Base-by-base conservation (phyloP, 1,140 invertebrate species). In the Leucophenga varia region DNA sequence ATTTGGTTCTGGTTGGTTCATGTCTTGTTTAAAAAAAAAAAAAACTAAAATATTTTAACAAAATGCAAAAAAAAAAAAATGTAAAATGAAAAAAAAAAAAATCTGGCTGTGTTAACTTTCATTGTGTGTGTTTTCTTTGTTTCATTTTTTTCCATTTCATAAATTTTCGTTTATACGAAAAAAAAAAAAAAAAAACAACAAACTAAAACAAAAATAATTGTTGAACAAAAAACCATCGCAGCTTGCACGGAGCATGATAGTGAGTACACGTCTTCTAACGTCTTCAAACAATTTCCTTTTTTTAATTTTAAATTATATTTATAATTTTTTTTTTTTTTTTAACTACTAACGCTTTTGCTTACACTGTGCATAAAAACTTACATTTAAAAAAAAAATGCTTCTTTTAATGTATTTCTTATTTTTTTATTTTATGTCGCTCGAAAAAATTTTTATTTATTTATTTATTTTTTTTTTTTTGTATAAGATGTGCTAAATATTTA, bases 201-300 rank as follows among this genome's bases (percentile, higher is more conserved):
- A 25, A 25, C 5, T 10, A 25, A 25, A 25, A 25, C 10, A 25
- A 6, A 25, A 6, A 25, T 25, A 25, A 6, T 25, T 6, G 5
- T 6, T 25, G 22, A 25, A 25, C 22, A 25, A 60, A 55, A 67
- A 67, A 52, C n/a, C n/a, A n/a, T 73, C 57, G 78, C 83, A 87
- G 86, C 85, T 87, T 86, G 84, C 85, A 85, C 83, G 85, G 83
- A 86, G 84, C 84, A 86, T 87, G 86, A 86, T 86, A 81, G 85
- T 87, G 83, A 88, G 85, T 87, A 86, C 80, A 72, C 70, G 60
- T 73, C 69, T 67, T 64, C 59, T 63, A 59, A 63, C n/a, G n/a
- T n/a, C 59, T 67, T 67, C 46, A 37, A 41, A 59, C 32, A 43
- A 44, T 49, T 64, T 64, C 51, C 35, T 55, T 60, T 55, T 31